phyloP scores from a whole-genome alignment of 1,140 invertebrate genomes.

The Spodoptera litura region DNA sequence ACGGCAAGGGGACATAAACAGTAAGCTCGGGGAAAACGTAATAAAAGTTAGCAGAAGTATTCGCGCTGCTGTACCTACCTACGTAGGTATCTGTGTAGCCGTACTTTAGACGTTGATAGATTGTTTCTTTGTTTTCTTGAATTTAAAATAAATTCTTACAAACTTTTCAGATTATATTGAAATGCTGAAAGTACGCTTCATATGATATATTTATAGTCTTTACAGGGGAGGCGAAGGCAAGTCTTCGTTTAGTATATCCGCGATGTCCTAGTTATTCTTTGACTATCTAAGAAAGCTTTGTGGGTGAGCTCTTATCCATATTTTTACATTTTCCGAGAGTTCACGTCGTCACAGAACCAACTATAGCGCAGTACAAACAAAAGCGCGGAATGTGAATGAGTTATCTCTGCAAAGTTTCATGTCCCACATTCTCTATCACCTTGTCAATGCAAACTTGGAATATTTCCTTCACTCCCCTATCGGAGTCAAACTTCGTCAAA shows the following conservation, averaged over 20 bases:
- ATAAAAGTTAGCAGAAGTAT: conserved; percentile 67
- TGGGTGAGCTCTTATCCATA: conserved; percentile 32
- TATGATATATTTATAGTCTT: neutral
- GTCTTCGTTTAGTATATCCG: conserved; percentile 20
- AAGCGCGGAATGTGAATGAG: conserved; percentile 46
- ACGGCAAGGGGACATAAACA: conserved; percentile 60
- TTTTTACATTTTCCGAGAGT: conserved; percentile 35
- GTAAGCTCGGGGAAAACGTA: conserved; percentile 57
- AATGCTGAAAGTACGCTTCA: conserved; percentile 3
- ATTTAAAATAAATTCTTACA: conserved; percentile 25
- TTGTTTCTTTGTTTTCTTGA: conserved; percentile 38
- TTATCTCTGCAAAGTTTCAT: conserved; percentile 45
- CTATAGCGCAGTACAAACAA: conserved; percentile 46
- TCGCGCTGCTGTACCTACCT: conserved; percentile 41
- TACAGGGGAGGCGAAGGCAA: neutral
- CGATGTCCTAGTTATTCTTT: conserved; percentile 24
- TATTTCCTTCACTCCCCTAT: conserved; percentile 33
- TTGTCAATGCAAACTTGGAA: conserved; percentile 45
- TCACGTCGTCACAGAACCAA: conserved; percentile 21
- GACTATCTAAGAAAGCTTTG: conserved; percentile 31
- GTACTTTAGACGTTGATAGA: conserved; percentile 45
- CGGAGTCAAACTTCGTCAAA: conserved; percentile 44
- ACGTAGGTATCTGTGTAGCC: conserved; percentile 29
- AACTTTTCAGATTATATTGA: conserved; percentile 9
- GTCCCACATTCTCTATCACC: conserved; percentile 41